These are phyloP conservation scores for Drosophila nannoptera DNA, from an alignment of 1,140 invertebrate genomes.

Conservation along the genomic window DNA sequence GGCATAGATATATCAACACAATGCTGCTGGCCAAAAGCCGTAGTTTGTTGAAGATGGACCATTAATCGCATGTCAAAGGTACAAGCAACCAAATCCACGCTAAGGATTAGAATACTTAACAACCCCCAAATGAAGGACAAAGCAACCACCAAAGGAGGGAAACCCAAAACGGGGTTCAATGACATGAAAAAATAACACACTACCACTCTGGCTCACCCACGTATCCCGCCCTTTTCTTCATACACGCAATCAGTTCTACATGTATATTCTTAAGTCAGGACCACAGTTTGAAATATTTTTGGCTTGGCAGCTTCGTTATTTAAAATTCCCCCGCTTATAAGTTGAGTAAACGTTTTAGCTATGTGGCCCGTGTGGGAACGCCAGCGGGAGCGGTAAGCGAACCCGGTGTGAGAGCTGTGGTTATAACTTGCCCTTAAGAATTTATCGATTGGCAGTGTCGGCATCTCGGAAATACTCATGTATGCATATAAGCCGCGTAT, in stretches of 20 bases:
- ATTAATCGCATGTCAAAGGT: slow-evolving; percentile 24
- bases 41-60: slow-evolving; percentile 6
- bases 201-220: slow-evolving; percentile 7
- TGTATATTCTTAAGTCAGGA: slow-evolving; percentile 50
- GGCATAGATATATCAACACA: slow-evolving; percentile 6
- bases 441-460: slow-evolving; percentile 63
- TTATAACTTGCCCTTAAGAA: slow-evolving; percentile 34
- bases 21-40: neutral
- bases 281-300: slow-evolving; percentile 31
- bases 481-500: slow-evolving; percentile 28
- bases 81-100: slow-evolving; percentile 19
- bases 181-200: slow-evolving; percentile 49
- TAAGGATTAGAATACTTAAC: slow-evolving; percentile 13
- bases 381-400: too few species aligned
- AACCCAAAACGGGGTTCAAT: slow-evolving; percentile 51
- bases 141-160: slow-evolving; percentile 34
- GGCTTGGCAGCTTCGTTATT: neutral
- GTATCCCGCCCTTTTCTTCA: neutral
- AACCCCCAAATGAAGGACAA: slow-evolving; percentile 15
- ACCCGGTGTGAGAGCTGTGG: slow-evolving; percentile 3
- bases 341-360: slow-evolving; percentile 26
- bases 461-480: neutral
- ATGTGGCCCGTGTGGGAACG: neutral
- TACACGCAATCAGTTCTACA: neutral
- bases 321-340: slow-evolving; percentile 22